Evolutionary conservation across 2,797 vertebrate genomes (phyloP).

Genomic region (Halcyon smyrnensis): DNA sequence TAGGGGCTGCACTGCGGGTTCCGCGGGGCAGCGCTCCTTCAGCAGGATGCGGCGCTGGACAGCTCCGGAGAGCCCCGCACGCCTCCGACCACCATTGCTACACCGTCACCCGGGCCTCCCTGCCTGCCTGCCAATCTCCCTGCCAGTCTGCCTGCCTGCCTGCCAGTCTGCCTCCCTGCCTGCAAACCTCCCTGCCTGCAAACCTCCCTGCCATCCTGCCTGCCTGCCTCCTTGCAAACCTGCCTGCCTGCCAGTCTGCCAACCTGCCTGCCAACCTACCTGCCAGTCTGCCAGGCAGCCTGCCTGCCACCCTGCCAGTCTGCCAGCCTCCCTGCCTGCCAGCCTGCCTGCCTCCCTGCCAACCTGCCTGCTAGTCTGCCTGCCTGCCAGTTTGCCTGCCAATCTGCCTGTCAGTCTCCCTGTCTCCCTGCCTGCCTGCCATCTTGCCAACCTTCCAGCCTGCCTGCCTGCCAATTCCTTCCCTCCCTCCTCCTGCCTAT

Average conservation of each 20-base stretch:
- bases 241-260: no score
- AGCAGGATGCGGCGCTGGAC: slow-evolving; percentile 47
- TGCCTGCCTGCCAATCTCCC: no score
- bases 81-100: not conserved
- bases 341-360: not conserved
- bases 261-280: no score
- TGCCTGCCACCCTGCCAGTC: no score
- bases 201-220: no score
- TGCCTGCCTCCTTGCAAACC: no score
- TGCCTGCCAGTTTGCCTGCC: not conserved
- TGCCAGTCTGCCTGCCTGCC: not conserved
- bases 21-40: not conserved
- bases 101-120: no score
- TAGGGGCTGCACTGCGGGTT: not conserved
- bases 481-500: not conserved
- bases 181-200: not conserved
- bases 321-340: not conserved
- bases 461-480: not conserved
- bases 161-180: not conserved
- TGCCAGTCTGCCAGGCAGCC: not conserved
- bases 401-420: not conserved
- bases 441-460: not conserved
- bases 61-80: not conserved
- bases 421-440: not conserved
- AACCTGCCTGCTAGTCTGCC: not conserved